Base-by-base conservation (phyloP, 2,113 vertebrate genomes). In the Panthera leo region DNA sequence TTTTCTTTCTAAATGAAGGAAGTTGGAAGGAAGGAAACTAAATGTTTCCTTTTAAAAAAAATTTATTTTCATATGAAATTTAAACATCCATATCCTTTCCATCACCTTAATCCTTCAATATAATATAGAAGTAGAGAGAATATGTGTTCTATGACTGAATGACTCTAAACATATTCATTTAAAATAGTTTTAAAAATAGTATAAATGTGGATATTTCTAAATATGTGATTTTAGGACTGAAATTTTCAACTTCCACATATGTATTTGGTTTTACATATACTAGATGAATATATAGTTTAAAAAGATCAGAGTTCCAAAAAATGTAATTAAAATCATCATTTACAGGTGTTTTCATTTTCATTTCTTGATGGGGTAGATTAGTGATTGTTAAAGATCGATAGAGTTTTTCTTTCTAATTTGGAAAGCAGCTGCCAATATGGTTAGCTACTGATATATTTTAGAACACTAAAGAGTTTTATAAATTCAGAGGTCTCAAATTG, bases 161-260 rank as follows among this genome's bases (percentile, higher is more conserved):
- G 16, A 76, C 58, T 21, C 16, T 21, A 65, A 65, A 76, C 5
- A 18, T 78, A 92, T 91, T 80, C 82, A 80, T 68, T 96, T 73
- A 67, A 92, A 94, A 51, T 89, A 2, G 1, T 23, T 55, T 93
- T 82, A 4, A 39, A 48, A 67, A 29, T 10, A 55, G 5, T 55
- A 88, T 53, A 95, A 93, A 61, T 78, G 4, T 16, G 5, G 16
- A n/a, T 71, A 93, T 92, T 90, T 96, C 68, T 34, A 79, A 67
- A 39, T 89, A 34, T 85, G 42, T 96, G 15, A 45, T 79, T 84
- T 93, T 58, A 88, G 29, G 9, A 51, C 31, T 89, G 34, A 95
- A 78, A 63, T 48, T 85, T 76, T 93, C 13, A 86, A 15, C 16
- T 75, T 85, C 5, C 51, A 67, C 14, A 79, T 58, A 58, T 36